Evolutionary conservation across 1,140 invertebrate genomes (phyloP).

Genomic region (Bombus picipes): DNA sequence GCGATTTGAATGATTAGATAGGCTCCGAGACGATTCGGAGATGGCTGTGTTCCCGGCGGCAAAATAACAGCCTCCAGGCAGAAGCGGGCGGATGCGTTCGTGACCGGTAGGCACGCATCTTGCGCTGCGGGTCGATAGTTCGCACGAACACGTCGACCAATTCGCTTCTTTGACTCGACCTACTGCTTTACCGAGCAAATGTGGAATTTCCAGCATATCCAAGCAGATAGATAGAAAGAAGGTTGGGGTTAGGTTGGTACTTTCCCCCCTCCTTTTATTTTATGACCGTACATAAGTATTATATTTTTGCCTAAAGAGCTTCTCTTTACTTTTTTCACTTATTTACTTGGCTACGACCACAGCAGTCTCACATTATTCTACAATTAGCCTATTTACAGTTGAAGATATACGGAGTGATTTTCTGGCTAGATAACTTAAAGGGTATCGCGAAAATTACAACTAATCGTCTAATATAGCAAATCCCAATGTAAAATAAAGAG

Average conservation of each 20-base stretch:
- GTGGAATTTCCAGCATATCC: neutral
- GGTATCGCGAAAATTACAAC: no score
- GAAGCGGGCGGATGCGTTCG: constrained; percentile 48
- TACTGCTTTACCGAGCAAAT: neutral
- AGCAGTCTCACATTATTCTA: neutral
- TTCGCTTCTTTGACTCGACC: neutral
- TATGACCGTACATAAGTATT: neutral
- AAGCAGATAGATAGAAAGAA: neutral
- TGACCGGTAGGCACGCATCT: constrained; percentile 66
- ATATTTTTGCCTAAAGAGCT: neutral
- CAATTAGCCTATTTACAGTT: neutral
- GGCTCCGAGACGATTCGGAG: constrained; percentile 70
- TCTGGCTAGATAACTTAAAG: no score
- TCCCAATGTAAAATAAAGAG: no score
- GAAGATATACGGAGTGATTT: no score
- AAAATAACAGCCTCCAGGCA: constrained; percentile 73
- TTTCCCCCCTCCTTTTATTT: neutral
- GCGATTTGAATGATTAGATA: constrained; percentile 77
- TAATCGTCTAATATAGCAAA: no score
- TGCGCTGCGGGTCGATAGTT: constrained; percentile 61
- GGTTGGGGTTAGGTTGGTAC: neutral
- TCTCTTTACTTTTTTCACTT: no score
- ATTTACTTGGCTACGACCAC: no score
- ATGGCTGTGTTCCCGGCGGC: constrained; percentile 60
- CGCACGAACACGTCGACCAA: constrained; percentile 42